phyloP scores from a whole-genome alignment of 2,888 invertebrate genomes.

The Clanis bilineata region DNA sequence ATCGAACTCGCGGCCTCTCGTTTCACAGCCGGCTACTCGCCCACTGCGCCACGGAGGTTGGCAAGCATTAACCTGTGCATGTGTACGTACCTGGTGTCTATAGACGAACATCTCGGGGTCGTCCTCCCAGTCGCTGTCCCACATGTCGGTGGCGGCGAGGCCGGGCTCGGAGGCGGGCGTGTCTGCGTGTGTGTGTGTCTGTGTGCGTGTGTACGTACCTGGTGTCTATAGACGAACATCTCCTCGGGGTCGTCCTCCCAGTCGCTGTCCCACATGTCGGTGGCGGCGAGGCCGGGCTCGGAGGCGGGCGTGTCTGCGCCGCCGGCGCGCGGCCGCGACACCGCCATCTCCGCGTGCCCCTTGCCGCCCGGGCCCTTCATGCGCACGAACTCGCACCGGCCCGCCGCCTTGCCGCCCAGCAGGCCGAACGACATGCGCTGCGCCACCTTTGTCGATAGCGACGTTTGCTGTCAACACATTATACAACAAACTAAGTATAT shows the following conservation, averaged over 20 bases:
- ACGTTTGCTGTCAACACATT: slow-evolving; percentile 87
- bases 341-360: slow-evolving; percentile 97
- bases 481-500: neutral
- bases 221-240: slow-evolving; percentile 90
- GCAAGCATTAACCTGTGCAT: too few relatives aligned
- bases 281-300: slow-evolving; percentile 92
- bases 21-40: too few relatives aligned
- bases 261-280: slow-evolving; percentile 94
- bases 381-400: slow-evolving; percentile 97
- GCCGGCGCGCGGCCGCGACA: slow-evolving; percentile 94
- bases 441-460: slow-evolving; percentile 95
- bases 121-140: slow-evolving; percentile 95
- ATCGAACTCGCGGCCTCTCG: too few relatives aligned
- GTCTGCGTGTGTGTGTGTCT: too few relatives aligned
- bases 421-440: slow-evolving; percentile 97
- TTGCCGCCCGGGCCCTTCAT: slow-evolving; percentile 99
- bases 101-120: slow-evolving; percentile 92
- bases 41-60: too few relatives aligned
- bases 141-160: slow-evolving; percentile 92
- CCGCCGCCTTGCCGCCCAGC: slow-evolving; percentile 88
- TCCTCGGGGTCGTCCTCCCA: slow-evolving; percentile 95
- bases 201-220: slow-evolving; percentile 65
- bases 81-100: slow-evolving; percentile 90
- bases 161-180: slow-evolving; percentile 97
- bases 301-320: slow-evolving; percentile 97